Conservation (phyloP, 2,888 invertebrate species). For the Syritta pipiens region DNA sequence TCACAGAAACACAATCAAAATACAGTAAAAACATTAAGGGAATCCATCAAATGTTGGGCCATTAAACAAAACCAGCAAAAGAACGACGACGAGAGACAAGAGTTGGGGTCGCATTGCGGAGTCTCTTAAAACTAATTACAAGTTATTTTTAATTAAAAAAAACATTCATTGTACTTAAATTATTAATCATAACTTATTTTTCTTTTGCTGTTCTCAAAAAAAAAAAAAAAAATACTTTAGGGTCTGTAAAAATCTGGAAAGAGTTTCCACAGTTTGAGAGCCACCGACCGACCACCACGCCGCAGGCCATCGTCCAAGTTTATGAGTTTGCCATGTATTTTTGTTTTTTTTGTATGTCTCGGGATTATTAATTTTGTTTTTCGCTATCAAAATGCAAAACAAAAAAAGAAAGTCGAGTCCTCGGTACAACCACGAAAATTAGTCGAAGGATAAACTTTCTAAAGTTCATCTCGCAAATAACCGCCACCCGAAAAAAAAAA, state of each 20-base stretch:
- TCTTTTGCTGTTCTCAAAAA: neutral
- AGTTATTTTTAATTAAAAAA: conserved; percentile 55
- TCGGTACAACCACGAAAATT: neutral
- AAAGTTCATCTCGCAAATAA: neutral
- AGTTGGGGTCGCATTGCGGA: no score
- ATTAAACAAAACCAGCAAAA: neutral
- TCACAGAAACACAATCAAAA: neutral
- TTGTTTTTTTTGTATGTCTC: conserved; percentile 5
- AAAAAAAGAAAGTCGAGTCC: neutral
- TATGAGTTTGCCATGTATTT: conserved; percentile 11
- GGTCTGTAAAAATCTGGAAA: neutral
- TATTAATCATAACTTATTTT: conserved; percentile 38
- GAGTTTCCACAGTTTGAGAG: neutral
- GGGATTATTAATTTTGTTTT: neutral
- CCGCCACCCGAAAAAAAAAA: no score
- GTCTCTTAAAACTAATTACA: conserved; percentile 32
- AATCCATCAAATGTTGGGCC: neutral
- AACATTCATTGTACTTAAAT: conserved; percentile 41
- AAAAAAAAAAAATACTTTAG: neutral
- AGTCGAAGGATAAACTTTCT: conserved; percentile 19
- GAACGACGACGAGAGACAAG: neutral
- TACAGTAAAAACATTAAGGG: neutral
- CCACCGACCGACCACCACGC: neutral
- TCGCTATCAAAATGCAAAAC: neutral
- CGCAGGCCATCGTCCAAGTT: conserved; percentile 38